A percentile compares a stretch with the other conserved stretches of the same genome.
phyloP scores from a whole-genome alignment of 2,113 vertebrate genomes.

The Esox niger region DNA sequence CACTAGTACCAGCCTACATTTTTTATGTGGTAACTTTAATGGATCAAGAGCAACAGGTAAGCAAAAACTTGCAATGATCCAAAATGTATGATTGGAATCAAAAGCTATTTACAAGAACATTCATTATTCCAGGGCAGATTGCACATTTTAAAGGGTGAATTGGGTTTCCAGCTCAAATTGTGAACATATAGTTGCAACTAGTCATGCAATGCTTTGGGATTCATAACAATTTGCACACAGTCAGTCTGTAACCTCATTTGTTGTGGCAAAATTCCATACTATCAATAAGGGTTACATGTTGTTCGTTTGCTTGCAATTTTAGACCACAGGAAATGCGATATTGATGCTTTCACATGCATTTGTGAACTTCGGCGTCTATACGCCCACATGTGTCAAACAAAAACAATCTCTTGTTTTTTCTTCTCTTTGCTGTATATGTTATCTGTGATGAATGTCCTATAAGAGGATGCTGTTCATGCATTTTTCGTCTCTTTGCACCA shows the following conservation, averaged over 20 bases:
- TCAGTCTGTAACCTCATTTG: neutral
- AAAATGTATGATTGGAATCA: too few relatives aligned
- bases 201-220: too few relatives aligned
- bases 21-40: too few relatives aligned
- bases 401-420: slow-evolving; percentile 13
- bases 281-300: slow-evolving; percentile 17
- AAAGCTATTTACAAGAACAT: too few relatives aligned
- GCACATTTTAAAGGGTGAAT: too few relatives aligned
- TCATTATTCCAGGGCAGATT: too few relatives aligned
- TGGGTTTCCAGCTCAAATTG: too few relatives aligned
- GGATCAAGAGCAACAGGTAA: too few relatives aligned
- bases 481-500: neutral
- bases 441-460: slow-evolving; percentile 43
- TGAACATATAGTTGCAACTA: too few relatives aligned
- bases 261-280: neutral
- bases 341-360: slow-evolving; percentile 71
- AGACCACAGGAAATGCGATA: slow-evolving; percentile 78
- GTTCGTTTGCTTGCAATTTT: slow-evolving; percentile 61
- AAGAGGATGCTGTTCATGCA: slow-evolving; percentile 28
- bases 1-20: too few relatives aligned
- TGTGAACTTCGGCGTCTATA: slow-evolving; percentile 59
- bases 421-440: slow-evolving; percentile 36
- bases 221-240: too few relatives aligned
- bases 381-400: slow-evolving; percentile 63
- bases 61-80: too few relatives aligned